A percentile compares a stretch with the other conserved stretches of the same genome.
phyloP scores from a whole-genome alignment of 2,797 vertebrate species.

The Ficedula albicollis region DNA sequence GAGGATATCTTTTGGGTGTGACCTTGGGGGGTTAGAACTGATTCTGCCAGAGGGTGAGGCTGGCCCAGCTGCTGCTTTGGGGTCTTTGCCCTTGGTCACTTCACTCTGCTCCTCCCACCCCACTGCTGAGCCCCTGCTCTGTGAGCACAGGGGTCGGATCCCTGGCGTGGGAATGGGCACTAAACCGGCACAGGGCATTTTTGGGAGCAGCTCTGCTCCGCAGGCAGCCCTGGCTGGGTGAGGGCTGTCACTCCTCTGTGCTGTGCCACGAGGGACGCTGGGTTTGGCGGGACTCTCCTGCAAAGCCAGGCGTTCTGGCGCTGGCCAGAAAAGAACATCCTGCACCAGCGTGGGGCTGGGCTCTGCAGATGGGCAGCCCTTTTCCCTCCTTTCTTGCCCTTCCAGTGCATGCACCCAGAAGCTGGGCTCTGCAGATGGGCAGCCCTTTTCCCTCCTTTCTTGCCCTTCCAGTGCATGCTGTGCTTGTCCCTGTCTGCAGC shows the following conservation, averaged over 20 bases:
- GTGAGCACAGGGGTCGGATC: fast-evolving
- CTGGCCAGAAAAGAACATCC: background rate
- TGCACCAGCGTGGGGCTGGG: background rate
- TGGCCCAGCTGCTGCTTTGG: background rate
- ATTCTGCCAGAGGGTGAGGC: background rate
- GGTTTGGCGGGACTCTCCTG: fast-evolving
- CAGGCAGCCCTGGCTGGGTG: background rate
- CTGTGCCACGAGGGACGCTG: fast-evolving
- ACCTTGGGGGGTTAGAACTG: background rate
- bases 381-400: background rate
- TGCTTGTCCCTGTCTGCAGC: background rate
- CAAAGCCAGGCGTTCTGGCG: background rate
- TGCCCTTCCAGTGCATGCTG: background rate
- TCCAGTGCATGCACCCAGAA: background rate
- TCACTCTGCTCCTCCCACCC: background rate
- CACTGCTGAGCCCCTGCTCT: fast-evolving
- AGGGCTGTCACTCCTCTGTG: background rate
- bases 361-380: background rate
- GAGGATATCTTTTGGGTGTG: background rate
- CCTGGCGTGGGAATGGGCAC: fast-evolving
- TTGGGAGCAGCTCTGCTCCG: background rate
- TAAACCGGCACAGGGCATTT: background rate
- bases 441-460: background rate
- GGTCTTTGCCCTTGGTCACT: background rate
- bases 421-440: background rate